Evolutionary conservation across 2,888 invertebrate genomes (phyloP).

Genomic region (Luffia ferchaultella): DNA sequence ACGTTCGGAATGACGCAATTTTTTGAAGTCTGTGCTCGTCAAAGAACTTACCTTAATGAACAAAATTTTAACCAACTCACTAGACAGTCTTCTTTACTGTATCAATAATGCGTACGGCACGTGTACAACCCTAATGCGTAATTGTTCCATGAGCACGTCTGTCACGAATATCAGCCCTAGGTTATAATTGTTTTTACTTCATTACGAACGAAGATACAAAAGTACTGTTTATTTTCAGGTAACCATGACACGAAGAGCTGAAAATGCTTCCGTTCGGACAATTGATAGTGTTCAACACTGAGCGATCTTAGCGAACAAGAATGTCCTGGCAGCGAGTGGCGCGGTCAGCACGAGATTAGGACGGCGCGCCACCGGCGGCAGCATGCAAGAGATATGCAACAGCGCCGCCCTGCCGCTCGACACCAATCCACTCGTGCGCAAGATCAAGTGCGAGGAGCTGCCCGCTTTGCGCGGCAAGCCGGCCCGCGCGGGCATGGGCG

Average conservation of each 20-base stretch:
- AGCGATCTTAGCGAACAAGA: background rate
- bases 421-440: constrained; percentile 58
- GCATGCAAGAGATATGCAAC: constrained; percentile 64
- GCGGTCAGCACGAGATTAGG: background rate
- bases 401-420: constrained; percentile 62
- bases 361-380: constrained; percentile 30
- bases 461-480: constrained; percentile 52
- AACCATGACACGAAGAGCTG: background rate
- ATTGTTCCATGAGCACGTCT: too few species aligned
- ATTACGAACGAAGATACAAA: too few species aligned
- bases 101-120: too few species aligned
- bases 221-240: background rate
- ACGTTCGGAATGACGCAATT: too few species aligned
- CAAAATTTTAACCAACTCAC: too few species aligned
- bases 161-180: too few species aligned
- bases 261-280: background rate
- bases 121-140: too few species aligned
- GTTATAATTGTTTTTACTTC: too few species aligned
- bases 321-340: background rate
- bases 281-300: background rate
- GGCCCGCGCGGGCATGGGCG: constrained; percentile 55
- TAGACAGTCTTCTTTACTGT: too few species aligned
- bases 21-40: too few species aligned
- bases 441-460: constrained; percentile 66
- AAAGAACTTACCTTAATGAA: too few species aligned